phyloP scores from a whole-genome alignment of 2,888 invertebrate genomes.

The Diadegma fenestrale region DNA sequence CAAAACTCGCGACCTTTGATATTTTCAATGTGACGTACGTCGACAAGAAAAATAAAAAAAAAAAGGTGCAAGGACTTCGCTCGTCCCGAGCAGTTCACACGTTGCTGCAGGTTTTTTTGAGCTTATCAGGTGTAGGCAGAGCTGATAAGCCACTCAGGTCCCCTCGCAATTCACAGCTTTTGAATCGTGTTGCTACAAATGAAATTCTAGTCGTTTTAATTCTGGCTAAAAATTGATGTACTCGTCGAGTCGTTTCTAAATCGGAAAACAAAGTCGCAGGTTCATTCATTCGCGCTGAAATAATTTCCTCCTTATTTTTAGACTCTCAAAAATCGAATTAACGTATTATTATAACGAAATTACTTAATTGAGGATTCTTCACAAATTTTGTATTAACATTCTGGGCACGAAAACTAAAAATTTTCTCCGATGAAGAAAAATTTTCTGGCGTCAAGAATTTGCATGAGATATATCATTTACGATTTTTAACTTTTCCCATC shows the following conservation, averaged over 20 bases:
- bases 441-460: no score
- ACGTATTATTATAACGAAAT: no score
- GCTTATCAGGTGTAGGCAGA: conserved; percentile 42
- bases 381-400: no score
- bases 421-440: no score
- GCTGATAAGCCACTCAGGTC: conserved; percentile 37
- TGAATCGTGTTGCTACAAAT: neutral
- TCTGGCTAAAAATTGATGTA: neutral
- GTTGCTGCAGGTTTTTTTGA: neutral
- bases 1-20: neutral
- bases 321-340: neutral
- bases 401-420: no score
- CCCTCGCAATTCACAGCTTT: neutral
- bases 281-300: neutral
- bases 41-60: neutral
- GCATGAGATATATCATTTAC: no score
- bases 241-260: neutral
- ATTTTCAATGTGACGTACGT: conserved; percentile 20
- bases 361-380: no score
- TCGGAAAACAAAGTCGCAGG: neutral
- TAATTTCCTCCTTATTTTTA: neutral
- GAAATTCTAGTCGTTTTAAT: conserved; percentile 4
- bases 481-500: no score
- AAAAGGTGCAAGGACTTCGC: conserved; percentile 3
- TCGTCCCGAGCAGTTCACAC: neutral